These are phyloP conservation scores for Urophycis tenuis DNA, from an alignment of 2,797 vertebrate species.

Conservation along the genomic window DNA sequence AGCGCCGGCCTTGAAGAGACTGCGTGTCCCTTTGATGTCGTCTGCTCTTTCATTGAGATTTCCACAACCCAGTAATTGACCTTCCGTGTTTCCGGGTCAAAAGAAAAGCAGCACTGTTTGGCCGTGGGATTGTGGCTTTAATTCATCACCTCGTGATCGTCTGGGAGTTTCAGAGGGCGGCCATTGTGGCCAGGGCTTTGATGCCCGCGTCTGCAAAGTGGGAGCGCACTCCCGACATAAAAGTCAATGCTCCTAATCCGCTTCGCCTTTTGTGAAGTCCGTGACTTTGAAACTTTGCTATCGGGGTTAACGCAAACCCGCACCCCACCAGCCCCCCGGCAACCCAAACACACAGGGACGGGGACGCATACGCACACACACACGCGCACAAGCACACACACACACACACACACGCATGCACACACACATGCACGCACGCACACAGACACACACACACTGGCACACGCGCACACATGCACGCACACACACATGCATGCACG, in stretches of 20 bases:
- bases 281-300: slow-evolving; percentile 61
- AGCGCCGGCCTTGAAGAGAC: background rate
- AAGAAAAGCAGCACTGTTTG: background rate
- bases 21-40: background rate
- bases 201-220: slow-evolving; percentile 30
- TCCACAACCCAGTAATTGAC: slow-evolving; percentile 29
- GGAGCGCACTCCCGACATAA: slow-evolving; percentile 27
- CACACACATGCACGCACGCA: background rate
- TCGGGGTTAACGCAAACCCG: slow-evolving; percentile 33
- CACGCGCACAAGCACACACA: background rate
- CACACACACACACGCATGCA: background rate
- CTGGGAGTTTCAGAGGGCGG: slow-evolving; percentile 25
- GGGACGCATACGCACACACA: background rate
- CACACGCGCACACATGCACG: background rate
- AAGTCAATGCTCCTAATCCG: slow-evolving; percentile 47
- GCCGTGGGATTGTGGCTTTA: background rate
- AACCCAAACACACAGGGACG: no score
- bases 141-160: background rate
- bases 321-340: background rate
- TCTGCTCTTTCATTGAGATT: slow-evolving; percentile 17
- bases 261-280: slow-evolving; percentile 50
- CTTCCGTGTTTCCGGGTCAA: slow-evolving; percentile 26
- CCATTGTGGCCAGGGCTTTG: slow-evolving; percentile 16
- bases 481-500: background rate
- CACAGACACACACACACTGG: background rate